Base-by-base conservation (phyloP, 2,797 vertebrate genomes). In the Chromobotia macracanthus region DNA sequence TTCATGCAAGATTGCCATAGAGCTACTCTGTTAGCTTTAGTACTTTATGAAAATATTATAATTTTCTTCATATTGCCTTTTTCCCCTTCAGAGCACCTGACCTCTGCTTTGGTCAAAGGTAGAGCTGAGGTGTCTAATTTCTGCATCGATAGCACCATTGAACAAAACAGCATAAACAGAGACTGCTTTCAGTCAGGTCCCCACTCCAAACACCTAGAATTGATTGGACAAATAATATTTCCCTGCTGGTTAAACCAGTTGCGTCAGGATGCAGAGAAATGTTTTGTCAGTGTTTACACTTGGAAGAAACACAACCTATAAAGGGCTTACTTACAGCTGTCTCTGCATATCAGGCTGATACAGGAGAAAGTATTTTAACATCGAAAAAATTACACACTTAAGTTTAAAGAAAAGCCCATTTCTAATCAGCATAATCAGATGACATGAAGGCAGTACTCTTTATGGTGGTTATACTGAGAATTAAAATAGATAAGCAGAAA, bases 361-460 rank as follows among this genome's bases (percentile, higher is more conserved):
- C 15, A 19, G 50, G n/a, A 61, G 58, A 61, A 71, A 56, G n/a
- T 56, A 41, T 41, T 56, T 55, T 38, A 41, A 41, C 12, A 19
- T 56, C 12, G 2, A 21, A n/a, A 64, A 44, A 44, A 44, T 44
- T 44, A 31, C 23, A 69, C 46, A 31, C 79, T 61, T 61, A 15
- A 31, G 58, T 77, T 79, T 74, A 75, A 66, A 56, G 48, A 60
- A 65, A 70, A 56, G 56, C 65, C 41, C 46, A 35, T 82, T 73
- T 80, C 70, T 80, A 51, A 75, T 82, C 80, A 71, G 60, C 65
- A 80, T 75, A 80, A 80, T 80, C 74, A 67, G 58, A 75, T 78
- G 51, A 80, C 74, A 56, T 5, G 60, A 78, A n/a, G 60, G 60
- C 66, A 28, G 21, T 48, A 13, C 51, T 69, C 60, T n/a, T 72